These are phyloP conservation scores for Brachionus sp. DNA, from an alignment of 1,140 invertebrate species.

Conservation along the genomic window DNA sequence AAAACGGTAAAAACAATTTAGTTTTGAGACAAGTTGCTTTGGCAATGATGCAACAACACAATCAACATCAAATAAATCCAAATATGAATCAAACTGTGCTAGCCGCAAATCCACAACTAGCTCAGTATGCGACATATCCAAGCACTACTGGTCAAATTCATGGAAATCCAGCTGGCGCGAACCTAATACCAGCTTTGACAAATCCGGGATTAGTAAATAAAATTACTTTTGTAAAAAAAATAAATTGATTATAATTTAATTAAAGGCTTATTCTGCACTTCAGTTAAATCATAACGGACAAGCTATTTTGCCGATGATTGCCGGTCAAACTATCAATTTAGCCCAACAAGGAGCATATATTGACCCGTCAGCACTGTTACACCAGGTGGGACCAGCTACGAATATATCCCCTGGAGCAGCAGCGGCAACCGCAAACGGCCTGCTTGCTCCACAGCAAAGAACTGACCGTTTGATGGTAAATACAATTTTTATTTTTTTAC, in stretches of 20 bases:
- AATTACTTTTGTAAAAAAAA: neutral
- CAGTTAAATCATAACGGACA: neutral
- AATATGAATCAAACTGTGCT: neutral
- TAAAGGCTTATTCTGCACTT: neutral
- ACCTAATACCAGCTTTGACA: neutral
- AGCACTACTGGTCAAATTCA: neutral
- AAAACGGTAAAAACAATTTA: conserved; percentile 98
- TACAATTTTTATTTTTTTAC: neutral
- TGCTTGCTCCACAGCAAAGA: conserved; percentile 36
- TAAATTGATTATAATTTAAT: neutral
- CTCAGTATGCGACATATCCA: conserved; percentile 29
- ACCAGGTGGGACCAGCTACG: neutral
- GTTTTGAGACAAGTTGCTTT: conserved; percentile 65
- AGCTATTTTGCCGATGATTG: neutral
- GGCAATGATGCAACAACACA: conserved; percentile 45
- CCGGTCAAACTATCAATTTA: neutral
- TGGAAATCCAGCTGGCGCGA: neutral
- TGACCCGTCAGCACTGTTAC: neutral
- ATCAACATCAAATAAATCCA: conserved; percentile 13
- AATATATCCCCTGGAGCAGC: conserved; percentile 19
- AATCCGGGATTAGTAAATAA: neutral
- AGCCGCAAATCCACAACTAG: neutral
- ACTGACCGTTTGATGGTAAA: conserved; percentile 37
- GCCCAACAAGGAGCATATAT: neutral
- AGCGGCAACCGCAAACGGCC: conserved; percentile 12